These are phyloP conservation scores for Hyaena hyaena DNA, from an alignment of 2,113 vertebrate species.

Conservation along the genomic window DNA sequence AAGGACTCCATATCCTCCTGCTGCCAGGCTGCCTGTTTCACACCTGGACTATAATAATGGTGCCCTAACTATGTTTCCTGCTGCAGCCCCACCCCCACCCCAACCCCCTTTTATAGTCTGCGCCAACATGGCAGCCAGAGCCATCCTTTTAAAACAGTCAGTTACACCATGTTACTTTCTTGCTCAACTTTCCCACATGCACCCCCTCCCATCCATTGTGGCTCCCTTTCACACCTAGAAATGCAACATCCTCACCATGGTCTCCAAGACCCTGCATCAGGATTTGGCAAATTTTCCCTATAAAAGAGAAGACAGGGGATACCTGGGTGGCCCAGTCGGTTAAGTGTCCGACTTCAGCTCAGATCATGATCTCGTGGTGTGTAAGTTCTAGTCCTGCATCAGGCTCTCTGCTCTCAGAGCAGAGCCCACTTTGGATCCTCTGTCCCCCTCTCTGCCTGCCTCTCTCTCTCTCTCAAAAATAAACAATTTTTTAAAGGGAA, in stretches of 20 bases:
- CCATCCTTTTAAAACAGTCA: background rate
- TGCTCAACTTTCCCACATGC: background rate
- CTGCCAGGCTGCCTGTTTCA: background rate
- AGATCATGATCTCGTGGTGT: too few species aligned
- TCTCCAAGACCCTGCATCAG: background rate
- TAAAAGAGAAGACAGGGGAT: background rate
- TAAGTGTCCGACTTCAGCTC: too few species aligned
- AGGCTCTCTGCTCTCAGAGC: too few species aligned
- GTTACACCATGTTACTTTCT: background rate
- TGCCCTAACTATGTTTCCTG: too few species aligned
- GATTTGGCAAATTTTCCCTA: background rate
- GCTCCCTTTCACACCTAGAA: background rate
- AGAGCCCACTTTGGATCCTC: too few species aligned
- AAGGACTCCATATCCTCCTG: background rate
- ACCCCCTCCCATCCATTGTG: too few species aligned
- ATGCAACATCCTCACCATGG: background rate
- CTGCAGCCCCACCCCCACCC: background rate
- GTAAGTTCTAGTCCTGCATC: too few species aligned
- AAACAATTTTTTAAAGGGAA: too few species aligned
- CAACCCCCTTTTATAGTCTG: too few species aligned
- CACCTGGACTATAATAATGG: accelerated
- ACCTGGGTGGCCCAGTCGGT: too few species aligned
- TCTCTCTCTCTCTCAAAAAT: too few species aligned
- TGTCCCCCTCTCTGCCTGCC: too few species aligned
- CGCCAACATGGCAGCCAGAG: background rate